phyloP scores from a whole-genome alignment of 1,140 invertebrate species.

The Drosophila kanapiae region DNA sequence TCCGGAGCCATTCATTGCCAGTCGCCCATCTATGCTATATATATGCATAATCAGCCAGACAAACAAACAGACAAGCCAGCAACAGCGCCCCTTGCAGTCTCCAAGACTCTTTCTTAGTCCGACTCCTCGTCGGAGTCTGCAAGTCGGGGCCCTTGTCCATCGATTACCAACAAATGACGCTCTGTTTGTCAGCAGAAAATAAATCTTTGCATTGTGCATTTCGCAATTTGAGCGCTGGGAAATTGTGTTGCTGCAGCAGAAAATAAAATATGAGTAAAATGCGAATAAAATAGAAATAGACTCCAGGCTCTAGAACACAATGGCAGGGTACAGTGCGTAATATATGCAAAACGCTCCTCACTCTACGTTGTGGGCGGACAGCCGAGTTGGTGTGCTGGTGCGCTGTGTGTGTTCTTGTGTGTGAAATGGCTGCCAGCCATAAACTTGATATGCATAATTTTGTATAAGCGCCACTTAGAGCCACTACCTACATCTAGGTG shows the following conservation, averaged over 20 bases:
- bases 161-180: slow-evolving; percentile 72
- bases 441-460: slow-evolving; percentile 82
- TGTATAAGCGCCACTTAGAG: slow-evolving; percentile 65
- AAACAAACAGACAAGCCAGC: slow-evolving; percentile 63
- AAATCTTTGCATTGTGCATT: slow-evolving; percentile 83
- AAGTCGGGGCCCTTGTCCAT: slow-evolving; percentile 60
- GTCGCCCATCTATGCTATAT: neutral
- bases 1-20: slow-evolving; percentile 55
- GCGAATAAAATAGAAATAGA: slow-evolving; percentile 37
- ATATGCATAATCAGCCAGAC: slow-evolving; percentile 59
- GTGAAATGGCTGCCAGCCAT: slow-evolving; percentile 57
- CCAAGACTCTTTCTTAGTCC: too few relatives aligned
- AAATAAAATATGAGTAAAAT: slow-evolving; percentile 59
- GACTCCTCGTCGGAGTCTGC: slow-evolving; percentile 7
- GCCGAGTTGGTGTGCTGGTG: slow-evolving; percentile 5
- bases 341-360: slow-evolving; percentile 69
- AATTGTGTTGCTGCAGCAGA: slow-evolving; percentile 46
- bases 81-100: neutral
- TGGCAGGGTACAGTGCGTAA: slow-evolving; percentile 54
- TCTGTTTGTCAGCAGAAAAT: slow-evolving; percentile 81
- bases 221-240: slow-evolving; percentile 48
- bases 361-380: slow-evolving; percentile 19
- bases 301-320: slow-evolving; percentile 16
- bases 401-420: slow-evolving; percentile 24
- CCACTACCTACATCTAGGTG: slow-evolving; percentile 16